phyloP scores from a whole-genome alignment of 2,888 invertebrate genomes.

The Agriopis aurantiaria region DNA sequence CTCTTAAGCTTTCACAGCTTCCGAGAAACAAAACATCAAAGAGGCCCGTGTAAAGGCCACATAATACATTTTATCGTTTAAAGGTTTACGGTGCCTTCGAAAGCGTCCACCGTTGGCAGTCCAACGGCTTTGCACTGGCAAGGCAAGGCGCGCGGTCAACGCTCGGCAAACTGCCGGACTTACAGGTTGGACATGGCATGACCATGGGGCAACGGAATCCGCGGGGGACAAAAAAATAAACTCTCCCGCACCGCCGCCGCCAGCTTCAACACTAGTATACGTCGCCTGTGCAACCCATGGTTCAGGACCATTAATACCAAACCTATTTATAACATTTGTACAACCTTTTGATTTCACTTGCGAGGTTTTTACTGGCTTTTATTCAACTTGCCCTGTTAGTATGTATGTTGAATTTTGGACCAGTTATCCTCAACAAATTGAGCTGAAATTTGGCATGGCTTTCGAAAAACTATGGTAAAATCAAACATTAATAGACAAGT shows the following conservation, averaged over 20 bases:
- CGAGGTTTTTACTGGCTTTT: too few species aligned
- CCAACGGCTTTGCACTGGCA: conserved; percentile 74
- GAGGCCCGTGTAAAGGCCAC: conserved; percentile 9
- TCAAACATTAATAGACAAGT: too few species aligned
- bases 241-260: conserved; percentile 54
- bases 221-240: conserved; percentile 82
- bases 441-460: too few species aligned
- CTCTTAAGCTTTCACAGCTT: conserved; percentile 18
- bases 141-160: conserved; percentile 72
- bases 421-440: too few species aligned
- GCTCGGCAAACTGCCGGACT: conserved; percentile 85
- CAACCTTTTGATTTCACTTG: too few species aligned
- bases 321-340: neutral
- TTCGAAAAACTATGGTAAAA: too few species aligned
- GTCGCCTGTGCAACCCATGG: conserved; percentile 23
- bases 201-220: conserved; percentile 78
- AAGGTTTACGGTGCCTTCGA: conserved; percentile 59
- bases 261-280: conserved; percentile 68
- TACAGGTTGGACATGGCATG: conserved; percentile 78
- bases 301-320: conserved; percentile 20
- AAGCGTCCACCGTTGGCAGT: conserved; percentile 73
- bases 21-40: conserved; percentile 34
- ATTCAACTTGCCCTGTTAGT: too few species aligned
- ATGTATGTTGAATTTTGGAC: too few species aligned
- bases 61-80: conserved; percentile 24